Evolutionary conservation across 2,888 invertebrate species (phyloP), one percentile per base, ranked within the genome.

Genomic region (Folsomia manolachei): DNA sequence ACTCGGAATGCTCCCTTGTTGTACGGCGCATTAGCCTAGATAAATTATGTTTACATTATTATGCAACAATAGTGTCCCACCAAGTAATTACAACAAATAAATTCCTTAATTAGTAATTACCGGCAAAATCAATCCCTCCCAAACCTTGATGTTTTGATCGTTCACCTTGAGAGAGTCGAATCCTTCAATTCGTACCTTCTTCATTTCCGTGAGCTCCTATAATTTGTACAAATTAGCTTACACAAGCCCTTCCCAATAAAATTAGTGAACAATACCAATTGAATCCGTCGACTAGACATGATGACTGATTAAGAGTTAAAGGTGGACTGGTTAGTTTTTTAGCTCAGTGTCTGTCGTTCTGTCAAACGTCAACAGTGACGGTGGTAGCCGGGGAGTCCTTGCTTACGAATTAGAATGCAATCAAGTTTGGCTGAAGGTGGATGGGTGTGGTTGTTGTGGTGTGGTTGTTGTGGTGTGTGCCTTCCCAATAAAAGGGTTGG

Each of bases 91-190:
- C n/a, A n/a, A n/a, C n/a, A n/a, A n/a, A n/a, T n/a, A 26, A 60
- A 53, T 39, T 21, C 27, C 14, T 56, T n/a, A 61, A 19, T 63
- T 71, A n/a, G n/a, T n/a, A n/a, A 82, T 83, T 81, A 87, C 87
- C 56, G 87, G 87, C 18, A 86, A 83, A 56, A 88, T 83, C 14
- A 86, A 81, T 63, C 86, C 85, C 70, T 84, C 83, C 87, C 87
- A 87, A 56, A 82, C 81, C 39, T 87, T 82, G 70, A 88, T 84
- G 82, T 88, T 88, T 56, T 82, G 79, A 71, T 87, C 87, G 81
- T 87, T 86, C 19, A 85, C 85, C 70, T 82, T 82, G 63, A 87
- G 84, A 74, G 85, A 84, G 65, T 83, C 81, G 80, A 86, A 86
- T n/a, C 81, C 82, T 74, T 82, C 83, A 68, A 82, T 77, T 9